Conservation (phyloP, 2,888 invertebrate genomes). For the Cosmopolites sordidus region DNA sequence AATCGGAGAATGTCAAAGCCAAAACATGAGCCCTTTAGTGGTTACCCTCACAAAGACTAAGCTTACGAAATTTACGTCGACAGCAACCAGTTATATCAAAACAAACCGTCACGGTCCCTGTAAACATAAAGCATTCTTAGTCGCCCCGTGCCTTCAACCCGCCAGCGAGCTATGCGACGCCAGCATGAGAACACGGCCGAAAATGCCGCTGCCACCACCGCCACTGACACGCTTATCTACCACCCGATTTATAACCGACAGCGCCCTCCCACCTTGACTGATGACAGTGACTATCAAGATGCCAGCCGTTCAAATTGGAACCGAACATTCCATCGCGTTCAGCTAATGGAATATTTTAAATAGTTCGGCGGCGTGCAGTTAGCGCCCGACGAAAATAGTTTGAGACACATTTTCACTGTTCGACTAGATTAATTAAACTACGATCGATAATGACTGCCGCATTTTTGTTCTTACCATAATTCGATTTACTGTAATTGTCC, state of each 20-base stretch:
- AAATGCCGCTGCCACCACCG: not conserved
- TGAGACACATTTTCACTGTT: constrained; percentile 9
- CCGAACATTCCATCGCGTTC: constrained; percentile 9
- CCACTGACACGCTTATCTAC: not conserved
- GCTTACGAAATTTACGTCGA: too few relatives aligned
- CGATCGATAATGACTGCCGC: constrained; percentile 6
- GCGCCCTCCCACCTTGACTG: constrained; percentile 2
- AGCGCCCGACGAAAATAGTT: constrained; percentile 15
- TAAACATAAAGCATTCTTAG: too few relatives aligned
- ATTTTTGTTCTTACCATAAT: too few relatives aligned
- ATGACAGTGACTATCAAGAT: constrained; percentile 6
- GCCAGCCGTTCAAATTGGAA: constrained; percentile 2
- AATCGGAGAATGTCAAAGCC: too few relatives aligned
- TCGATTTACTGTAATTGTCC: too few relatives aligned
- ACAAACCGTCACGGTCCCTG: too few relatives aligned
- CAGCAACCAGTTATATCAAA: too few relatives aligned
- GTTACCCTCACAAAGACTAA: too few relatives aligned
- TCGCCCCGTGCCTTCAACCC: not conserved
- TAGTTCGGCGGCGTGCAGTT: constrained; percentile 5
- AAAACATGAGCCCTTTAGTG: too few relatives aligned
- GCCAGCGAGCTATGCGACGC: not conserved
- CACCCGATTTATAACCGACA: constrained; percentile 1
- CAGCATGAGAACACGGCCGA: not conserved
- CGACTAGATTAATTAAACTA: constrained; percentile 28
- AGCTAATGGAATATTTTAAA: constrained; percentile 11